These are phyloP conservation scores for Spilarctia lutea DNA, from an alignment of 2,888 invertebrate species.

Conservation along the genomic window DNA sequence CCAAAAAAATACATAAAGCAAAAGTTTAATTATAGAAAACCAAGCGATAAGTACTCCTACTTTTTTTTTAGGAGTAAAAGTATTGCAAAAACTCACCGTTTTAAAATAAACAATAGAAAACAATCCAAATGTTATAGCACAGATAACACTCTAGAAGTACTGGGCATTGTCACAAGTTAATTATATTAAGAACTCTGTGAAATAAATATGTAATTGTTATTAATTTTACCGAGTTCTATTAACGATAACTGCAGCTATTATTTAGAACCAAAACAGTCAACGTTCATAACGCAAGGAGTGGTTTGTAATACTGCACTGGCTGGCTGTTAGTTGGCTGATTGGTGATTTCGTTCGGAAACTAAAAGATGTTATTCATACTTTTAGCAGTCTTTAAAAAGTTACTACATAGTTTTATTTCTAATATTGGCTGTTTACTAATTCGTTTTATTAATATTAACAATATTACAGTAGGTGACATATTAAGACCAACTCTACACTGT, in stretches of 20 bases:
- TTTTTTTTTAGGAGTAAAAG: constrained; percentile 49
- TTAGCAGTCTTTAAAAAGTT: constrained; percentile 23
- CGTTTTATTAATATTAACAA: background rate
- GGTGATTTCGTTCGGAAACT: constrained; percentile 47
- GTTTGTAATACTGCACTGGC: constrained; percentile 34
- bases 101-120: constrained; percentile 57
- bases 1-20: background rate
- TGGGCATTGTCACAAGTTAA: constrained; percentile 24
- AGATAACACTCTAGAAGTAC: constrained; percentile 22
- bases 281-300: constrained; percentile 52
- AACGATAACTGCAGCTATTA: constrained; percentile 22
- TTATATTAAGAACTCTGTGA: constrained; percentile 36
- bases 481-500: background rate
- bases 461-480: background rate
- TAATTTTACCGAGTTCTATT: background rate
- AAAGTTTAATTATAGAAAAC: background rate
- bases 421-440: background rate
- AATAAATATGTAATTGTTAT: constrained; percentile 26
- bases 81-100: constrained; percentile 55
- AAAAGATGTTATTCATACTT: constrained; percentile 16
- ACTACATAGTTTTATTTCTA: no score
- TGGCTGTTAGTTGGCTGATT: constrained; percentile 13
- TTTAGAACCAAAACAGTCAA: constrained; percentile 33
- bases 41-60: constrained; percentile 28
- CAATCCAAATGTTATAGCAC: constrained; percentile 28